Percentiles rank a stretch among this genome's conserved stretches.
Evolutionary conservation across 2,888 invertebrate genomes (phyloP).

Genomic region (Agonopterix subpropinquella): DNA sequence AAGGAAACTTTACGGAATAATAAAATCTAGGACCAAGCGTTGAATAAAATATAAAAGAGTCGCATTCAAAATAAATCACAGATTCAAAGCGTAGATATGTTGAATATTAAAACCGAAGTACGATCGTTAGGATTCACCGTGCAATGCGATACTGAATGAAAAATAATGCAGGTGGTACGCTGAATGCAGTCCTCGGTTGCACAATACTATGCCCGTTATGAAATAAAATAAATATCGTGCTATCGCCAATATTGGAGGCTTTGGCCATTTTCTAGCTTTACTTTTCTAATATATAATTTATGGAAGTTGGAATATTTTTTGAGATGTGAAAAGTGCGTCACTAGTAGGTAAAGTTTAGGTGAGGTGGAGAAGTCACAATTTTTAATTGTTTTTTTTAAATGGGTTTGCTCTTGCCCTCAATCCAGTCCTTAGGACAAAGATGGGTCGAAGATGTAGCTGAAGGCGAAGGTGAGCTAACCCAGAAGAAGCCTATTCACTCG

Average conservation of each 20-base stretch:
- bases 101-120: conserved; percentile 32
- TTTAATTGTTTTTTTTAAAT: too few relatives aligned
- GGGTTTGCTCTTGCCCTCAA: too few relatives aligned
- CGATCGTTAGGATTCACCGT: conserved; percentile 28
- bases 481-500: too few relatives aligned
- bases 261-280: neutral
- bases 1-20: too few relatives aligned
- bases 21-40: too few relatives aligned
- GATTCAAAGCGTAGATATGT: conserved; percentile 24
- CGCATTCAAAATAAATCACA: neutral
- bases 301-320: neutral
- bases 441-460: too few relatives aligned
- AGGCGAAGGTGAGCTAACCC: too few relatives aligned
- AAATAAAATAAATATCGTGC: conserved; percentile 29
- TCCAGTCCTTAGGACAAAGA: too few relatives aligned
- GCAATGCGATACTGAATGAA: conserved; percentile 33
- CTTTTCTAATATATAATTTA: neutral
- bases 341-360: too few relatives aligned
- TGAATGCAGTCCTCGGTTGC: conserved; percentile 12
- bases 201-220: neutral
- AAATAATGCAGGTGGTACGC: conserved; percentile 36
- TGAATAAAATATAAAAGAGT: conserved; percentile 1
- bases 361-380: too few relatives aligned
- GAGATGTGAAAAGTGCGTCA: too few relatives aligned
- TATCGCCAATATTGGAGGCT: conserved; percentile 24